Evolutionary conservation across 2,113 vertebrate genomes (phyloP).

Genomic region (Ardeotis arabs): DNA sequence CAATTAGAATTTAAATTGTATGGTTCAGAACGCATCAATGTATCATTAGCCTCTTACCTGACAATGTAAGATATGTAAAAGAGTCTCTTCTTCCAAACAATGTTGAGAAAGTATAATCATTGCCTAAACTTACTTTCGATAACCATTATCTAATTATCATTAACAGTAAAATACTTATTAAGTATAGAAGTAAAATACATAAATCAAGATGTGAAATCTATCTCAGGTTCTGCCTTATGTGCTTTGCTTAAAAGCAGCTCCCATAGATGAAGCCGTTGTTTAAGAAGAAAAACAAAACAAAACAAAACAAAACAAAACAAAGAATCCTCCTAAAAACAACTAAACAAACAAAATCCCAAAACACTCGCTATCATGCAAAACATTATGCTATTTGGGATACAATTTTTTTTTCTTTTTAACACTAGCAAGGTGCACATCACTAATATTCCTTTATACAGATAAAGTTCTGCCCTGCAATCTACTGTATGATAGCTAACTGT

Average conservation of each 20-base stretch:
- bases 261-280: not conserved
- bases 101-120: slow-evolving; percentile 56
- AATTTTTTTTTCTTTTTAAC: not conserved
- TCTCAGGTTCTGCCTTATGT: not conserved
- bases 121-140: slow-evolving; percentile 71
- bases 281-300: not conserved
- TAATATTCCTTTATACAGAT: not conserved
- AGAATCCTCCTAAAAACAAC: not conserved
- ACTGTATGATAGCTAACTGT: not conserved
- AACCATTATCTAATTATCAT: slow-evolving; percentile 62
- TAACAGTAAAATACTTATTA: slow-evolving; percentile 47
- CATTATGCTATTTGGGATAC: not conserved
- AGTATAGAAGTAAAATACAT: not conserved
- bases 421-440: not conserved
- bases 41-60: slow-evolving; percentile 60
- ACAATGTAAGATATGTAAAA: slow-evolving; percentile 54
- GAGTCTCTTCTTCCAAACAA: slow-evolving; percentile 63
- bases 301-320: not conserved
- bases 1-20: slow-evolving; percentile 65
- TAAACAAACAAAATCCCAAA: not conserved
- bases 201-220: slow-evolving; percentile 26
- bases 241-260: not conserved
- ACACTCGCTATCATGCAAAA: not conserved
- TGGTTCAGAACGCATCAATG: slow-evolving; percentile 62
- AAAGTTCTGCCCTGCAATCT: not conserved